Evolutionary conservation across 2,797 vertebrate genomes (phyloP).

Genomic region (Avahi laniger): DNA sequence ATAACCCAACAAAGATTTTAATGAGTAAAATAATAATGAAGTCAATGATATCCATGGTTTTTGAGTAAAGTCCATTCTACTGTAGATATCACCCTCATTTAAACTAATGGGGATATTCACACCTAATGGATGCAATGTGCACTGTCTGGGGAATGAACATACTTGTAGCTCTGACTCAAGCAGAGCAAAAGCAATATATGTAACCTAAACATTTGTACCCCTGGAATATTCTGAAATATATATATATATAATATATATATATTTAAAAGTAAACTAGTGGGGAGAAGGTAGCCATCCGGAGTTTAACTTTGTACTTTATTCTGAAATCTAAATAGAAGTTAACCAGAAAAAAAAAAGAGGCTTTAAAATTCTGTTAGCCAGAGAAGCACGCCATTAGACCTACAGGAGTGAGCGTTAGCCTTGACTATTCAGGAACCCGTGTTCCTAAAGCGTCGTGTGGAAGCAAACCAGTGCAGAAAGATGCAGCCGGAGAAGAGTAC

Average conservation of each 20-base stretch:
- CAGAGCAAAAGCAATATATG: too few relatives aligned
- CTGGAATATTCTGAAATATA: too few relatives aligned
- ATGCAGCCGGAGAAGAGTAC: accelerated
- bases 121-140: too few relatives aligned
- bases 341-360: background rate
- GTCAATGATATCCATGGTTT: background rate
- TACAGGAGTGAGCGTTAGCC: background rate
- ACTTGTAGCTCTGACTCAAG: too few relatives aligned
- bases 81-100: background rate
- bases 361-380: background rate
- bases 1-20: background rate
- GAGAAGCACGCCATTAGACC: background rate
- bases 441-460: background rate
- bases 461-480: background rate
- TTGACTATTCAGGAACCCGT: background rate
- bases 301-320: background rate
- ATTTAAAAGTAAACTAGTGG: background rate
- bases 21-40: background rate
- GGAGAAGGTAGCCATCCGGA: background rate
- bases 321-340: background rate
- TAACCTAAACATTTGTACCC: too few relatives aligned
- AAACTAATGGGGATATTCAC: background rate
- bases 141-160: too few relatives aligned
- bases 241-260: too few relatives aligned
- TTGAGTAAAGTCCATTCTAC: background rate